Evolutionary conservation across 2,113 vertebrate genomes (phyloP).

Genomic region (Pelodiscus sinensis): DNA sequence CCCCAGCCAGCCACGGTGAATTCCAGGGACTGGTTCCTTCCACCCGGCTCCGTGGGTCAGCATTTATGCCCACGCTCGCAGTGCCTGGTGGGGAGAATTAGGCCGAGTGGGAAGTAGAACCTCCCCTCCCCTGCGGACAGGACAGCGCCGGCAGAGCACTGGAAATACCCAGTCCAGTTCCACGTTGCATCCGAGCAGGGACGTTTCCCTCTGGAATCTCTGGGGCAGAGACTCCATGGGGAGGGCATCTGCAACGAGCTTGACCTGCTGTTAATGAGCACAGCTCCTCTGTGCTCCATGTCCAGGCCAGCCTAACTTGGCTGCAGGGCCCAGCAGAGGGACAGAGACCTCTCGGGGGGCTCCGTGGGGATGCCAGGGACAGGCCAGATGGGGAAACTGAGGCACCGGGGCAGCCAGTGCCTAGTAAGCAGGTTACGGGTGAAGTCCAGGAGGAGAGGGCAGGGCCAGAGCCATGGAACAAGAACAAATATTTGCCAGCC

Average conservation of each 20-base stretch:
- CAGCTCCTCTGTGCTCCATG: neutral
- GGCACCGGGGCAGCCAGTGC: no score
- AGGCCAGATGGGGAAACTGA: no score
- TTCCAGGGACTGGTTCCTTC: neutral
- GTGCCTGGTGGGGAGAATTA: neutral
- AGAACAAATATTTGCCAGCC: constrained; percentile 29
- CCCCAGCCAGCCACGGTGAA: neutral
- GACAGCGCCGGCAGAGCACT: no score
- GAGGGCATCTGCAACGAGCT: neutral
- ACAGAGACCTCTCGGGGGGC: no score
- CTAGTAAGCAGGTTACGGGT: neutral
- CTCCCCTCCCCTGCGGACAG: no score
- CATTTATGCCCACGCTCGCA: neutral
- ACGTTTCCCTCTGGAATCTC: neutral
- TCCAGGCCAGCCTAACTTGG: neutral
- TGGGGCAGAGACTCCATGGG: neutral
- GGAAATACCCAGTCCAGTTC: no score
- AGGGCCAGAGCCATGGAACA: neutral
- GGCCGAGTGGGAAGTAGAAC: neutral
- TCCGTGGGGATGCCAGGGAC: no score
- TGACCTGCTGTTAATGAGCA: neutral
- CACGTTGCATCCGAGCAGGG: no score
- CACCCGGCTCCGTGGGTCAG: neutral
- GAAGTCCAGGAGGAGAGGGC: constrained; percentile 14
- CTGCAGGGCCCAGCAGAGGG: no score